These are phyloP conservation scores for Gastracanthus pulcherrimus DNA, from an alignment of 2,888 invertebrate species.

Conservation along the genomic window DNA sequence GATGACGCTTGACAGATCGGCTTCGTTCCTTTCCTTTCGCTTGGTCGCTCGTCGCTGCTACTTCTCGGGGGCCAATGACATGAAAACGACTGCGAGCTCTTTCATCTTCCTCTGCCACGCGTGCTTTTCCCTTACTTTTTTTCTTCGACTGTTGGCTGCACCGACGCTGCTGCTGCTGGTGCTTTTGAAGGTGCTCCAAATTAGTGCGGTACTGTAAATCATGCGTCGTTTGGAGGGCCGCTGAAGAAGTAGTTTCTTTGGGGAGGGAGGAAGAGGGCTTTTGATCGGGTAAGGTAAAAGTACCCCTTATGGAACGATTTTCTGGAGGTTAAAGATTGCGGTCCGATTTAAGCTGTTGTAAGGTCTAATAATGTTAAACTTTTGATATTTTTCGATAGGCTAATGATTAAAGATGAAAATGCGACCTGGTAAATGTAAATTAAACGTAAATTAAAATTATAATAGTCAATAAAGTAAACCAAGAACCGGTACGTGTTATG, in stretches of 20 bases:
- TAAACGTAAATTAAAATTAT: no score
- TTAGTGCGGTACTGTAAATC: slow-evolving; percentile 44
- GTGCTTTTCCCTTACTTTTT: not conserved
- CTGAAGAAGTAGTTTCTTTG: slow-evolving; percentile 15
- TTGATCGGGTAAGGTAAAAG: not conserved
- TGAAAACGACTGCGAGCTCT: slow-evolving; percentile 31
- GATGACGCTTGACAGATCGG: slow-evolving; percentile 46
- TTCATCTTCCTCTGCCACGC: slow-evolving; percentile 27
- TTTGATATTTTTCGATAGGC: no score
- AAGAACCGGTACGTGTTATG: not conserved
- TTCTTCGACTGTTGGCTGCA: not conserved
- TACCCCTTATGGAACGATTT: no score
- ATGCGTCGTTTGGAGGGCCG: slow-evolving; percentile 31
- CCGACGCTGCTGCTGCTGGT: no score
- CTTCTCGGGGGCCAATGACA: slow-evolving; percentile 47
- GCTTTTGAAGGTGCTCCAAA: slow-evolving; percentile 37
- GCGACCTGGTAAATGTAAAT: no score
- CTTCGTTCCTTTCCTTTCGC: not conserved
- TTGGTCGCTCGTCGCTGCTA: not conserved
- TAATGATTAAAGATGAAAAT: no score
- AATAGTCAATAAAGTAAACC: no score
- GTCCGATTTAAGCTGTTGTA: no score
- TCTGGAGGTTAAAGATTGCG: no score
- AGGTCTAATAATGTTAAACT: no score
- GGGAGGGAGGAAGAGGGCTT: not conserved